A percentile compares a stretch with the other conserved stretches of the same genome.
Conservation (phyloP, 2,113 vertebrate genomes). For the Myotis lucifugus region DNA sequence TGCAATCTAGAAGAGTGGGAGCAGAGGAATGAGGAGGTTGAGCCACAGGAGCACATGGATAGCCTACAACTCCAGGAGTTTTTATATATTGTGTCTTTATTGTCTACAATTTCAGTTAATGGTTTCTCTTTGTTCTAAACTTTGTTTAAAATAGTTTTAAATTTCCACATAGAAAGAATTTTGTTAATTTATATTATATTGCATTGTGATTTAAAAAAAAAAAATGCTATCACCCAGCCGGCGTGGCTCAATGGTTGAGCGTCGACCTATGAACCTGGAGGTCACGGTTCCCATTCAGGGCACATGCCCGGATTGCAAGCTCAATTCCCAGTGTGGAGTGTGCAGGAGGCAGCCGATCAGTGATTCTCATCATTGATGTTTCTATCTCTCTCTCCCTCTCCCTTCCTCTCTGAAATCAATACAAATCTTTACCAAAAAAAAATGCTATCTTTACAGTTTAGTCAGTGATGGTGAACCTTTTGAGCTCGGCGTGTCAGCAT, state of each 20-base stretch:
- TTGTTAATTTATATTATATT: slow-evolving; percentile 1
- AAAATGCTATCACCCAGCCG: neutral
- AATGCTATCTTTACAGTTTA: neutral
- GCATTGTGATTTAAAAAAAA: neutral
- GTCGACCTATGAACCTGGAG: too few species aligned
- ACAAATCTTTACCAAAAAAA: too few species aligned
- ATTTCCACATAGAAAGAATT: neutral
- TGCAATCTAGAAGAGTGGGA: neutral
- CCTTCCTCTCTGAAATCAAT: too few species aligned
- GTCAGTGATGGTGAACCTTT: too few species aligned
- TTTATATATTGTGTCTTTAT: neutral
- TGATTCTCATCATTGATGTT: too few species aligned
- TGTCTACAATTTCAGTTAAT: neutral
- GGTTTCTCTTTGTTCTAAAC: neutral
- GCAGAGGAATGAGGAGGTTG: neutral
- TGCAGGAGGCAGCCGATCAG: too few species aligned
- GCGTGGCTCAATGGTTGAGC: too few species aligned
- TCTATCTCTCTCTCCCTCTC: too few species aligned
- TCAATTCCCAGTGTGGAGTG: too few species aligned
- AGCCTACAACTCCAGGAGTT: neutral
- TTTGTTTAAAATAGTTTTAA: neutral
- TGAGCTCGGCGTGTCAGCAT: too few species aligned
- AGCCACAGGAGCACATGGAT: neutral
- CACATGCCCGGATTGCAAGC: too few species aligned
- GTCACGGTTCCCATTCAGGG: too few species aligned